Base-by-base conservation (phyloP, 2,113 vertebrate genomes). In the Petromus typicus region DNA sequence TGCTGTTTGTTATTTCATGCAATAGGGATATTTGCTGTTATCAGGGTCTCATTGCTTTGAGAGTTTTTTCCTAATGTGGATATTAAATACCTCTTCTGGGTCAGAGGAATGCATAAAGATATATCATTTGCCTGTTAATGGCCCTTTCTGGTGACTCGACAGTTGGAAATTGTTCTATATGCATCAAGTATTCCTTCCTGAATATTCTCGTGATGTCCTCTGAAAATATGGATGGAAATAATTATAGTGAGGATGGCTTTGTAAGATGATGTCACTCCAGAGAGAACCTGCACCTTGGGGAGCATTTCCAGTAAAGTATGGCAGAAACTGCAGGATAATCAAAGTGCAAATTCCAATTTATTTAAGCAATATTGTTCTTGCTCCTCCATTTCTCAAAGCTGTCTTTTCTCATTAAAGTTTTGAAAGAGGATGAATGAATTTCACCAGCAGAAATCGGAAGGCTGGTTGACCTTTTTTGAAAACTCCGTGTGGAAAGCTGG, bases 331-430 rank as follows among this genome's bases (percentile, higher is more conserved):
- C 91, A 89, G 95, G 94, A 92, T 97, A 97, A 97, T 97, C 94
- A 97, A 96, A 97, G 96, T 95, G 93, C 96, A 98, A 96, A 96
- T 96, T 98, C 88, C 96, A 97, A 97, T 98, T 97, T 97, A 89
- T 97, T 97, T 96, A 96, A 96, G 96, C 95, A 97, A 97, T 96
- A 97, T 97, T 97, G 90, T 96, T 94, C 89, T 94, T 97, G 92
- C 94, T 93, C 78, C 89, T 95, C 89, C 89, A 90, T 97, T 96
- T 94, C 95, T 93, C 97, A 95, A 92, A 95, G 95, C 94, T 96
- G 97, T 97, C 95, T 81, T 96, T 97, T 97, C 95, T 97, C 95
- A 96, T 97, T 97, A 97, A 92, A 91, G 91, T 97, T 97, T 91
- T 93, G 93, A 96, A 97, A 97, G 92, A 54, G 80, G 96, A 94